Evolutionary conservation across 1,140 invertebrate species (phyloP), one percentile per base, ranked within the genome.

Genomic region (Harpegnathos saltator): DNA sequence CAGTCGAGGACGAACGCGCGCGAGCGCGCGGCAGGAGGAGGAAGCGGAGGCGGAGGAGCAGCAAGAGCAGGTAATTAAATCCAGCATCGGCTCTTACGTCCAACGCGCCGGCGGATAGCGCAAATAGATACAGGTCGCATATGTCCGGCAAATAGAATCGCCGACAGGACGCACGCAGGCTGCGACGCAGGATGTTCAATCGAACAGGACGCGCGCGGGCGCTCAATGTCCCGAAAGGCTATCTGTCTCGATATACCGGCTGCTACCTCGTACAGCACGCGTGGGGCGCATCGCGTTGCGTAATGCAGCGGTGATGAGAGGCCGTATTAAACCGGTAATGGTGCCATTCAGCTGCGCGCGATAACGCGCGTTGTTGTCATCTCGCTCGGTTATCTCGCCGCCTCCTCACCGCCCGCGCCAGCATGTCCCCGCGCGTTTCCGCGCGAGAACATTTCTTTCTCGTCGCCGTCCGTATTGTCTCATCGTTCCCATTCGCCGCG

Each of bases 211-310:
- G 86, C 88, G n/a, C n/a, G n/a, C n/a, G n/a, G n/a, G n/a, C n/a
- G 91, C 83, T 90, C 87, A 92, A 92, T 93, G 91, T 92, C 89
- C 92, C 91, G 91, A 92, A 93, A 92, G 90, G 85, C 92, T 91
- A 93, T 93, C 90, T 90, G 90, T 91, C 92, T 92, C 91, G 86
- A 86, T 89, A 91, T 86, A 86, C 81, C 84, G 80, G 77, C 72
- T 58, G 63, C 61, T 81, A 63, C 83, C 68, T 38, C 61, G 44
- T 65, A 66, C 48, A 22, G 12, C 61, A 22, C 56, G 82, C 44
- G 12, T 48, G 19, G 48, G 59, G 65, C 83, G 61, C 78, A 73
- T 66, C 78, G 38, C 38, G 87, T 85, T 82, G 74, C 80, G 83
- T 88, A 85, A 89, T 83, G 78, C 85, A 81, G 72, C 58, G 86